A percentile compares a stretch with the other conserved stretches of the same genome.
Evolutionary conservation across 2,888 invertebrate genomes (phyloP).

Genomic region (Phalera bucephala): DNA sequence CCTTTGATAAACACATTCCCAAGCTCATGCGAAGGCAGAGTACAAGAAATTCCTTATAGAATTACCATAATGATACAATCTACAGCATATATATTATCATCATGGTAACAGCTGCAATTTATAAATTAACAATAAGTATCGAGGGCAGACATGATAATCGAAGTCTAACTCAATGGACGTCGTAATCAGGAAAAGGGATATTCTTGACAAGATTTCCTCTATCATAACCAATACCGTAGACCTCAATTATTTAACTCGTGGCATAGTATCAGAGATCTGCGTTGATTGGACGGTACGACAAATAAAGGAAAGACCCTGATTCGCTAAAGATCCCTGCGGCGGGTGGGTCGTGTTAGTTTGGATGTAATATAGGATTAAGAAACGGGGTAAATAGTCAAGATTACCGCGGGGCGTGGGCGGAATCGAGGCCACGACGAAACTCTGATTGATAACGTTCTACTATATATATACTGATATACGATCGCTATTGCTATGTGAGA

Average conservation of each 20-base stretch:
- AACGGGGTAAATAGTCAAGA: conserved; percentile 73
- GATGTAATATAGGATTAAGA: conserved; percentile 60
- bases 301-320: conserved; percentile 28
- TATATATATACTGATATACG: conserved; percentile 56
- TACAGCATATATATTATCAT: conserved; percentile 25
- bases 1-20: conserved; percentile 34
- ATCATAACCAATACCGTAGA: conserved; percentile 28
- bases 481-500: conserved; percentile 55
- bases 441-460: conserved; percentile 71
- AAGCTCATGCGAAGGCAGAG: conserved; percentile 25
- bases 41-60: conserved; percentile 24
- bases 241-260: conserved; percentile 10
- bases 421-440: conserved; percentile 75
- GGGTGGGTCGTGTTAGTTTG: conserved; percentile 39
- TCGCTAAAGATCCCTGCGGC: conserved; percentile 11
- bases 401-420: conserved; percentile 67
- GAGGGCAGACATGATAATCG: conserved; percentile 43
- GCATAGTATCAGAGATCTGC: conserved; percentile 20
- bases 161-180: conserved; percentile 40
- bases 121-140: conserved; percentile 33
- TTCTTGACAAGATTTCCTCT: conserved; percentile 43
- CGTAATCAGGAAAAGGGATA: conserved; percentile 46
- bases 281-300: conserved; percentile 24
- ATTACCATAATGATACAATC: conserved; percentile 32
- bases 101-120: conserved; percentile 28